Evolutionary conservation across 2,888 invertebrate genomes (phyloP), one percentile per base, ranked within the genome.

Genomic region (Napeogenes inachia): DNA sequence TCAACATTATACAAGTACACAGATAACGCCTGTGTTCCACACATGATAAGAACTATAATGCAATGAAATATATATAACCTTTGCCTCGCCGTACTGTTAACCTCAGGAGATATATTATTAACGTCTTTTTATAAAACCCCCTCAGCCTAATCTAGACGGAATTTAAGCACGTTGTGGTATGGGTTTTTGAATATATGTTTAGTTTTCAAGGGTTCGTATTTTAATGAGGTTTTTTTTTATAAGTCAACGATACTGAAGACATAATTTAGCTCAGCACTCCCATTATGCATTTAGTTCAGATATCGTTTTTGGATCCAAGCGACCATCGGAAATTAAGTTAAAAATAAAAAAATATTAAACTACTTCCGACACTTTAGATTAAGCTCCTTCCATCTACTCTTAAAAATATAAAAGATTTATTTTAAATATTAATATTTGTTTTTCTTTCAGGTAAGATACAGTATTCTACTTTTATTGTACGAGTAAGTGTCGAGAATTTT

Each of bases 71-170:
- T 54, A 30, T 57, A 45, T 13, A 32, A 38, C 12, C 30, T 42
- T 47, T 38, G 21, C 61, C n/a, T 59, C 53, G 21, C 45, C 82
- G 71, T 70, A 68, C 71, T 75, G 76, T 21, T 71, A 75, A 77
- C 80, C 80, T 77, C 75, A 73, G 70, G 67, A 71, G 75, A 75
- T 85, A 79, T 80, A 83, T 85, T 79, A 82, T 81, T 82, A 82
- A 85, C 80, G 71, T 68, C 67, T 72, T 68, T 72, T 74, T 73
- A 74, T 73, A 73, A 75, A 73, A 72, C 71, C 66, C 61, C 70
- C 65, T 54, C 56, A 67, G 57, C 56, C 61, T 65, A 63, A 63
- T 58, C 59, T 66, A 54, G 64, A 65, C 67, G 59, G 56, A 65
- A 65, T 66, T 60, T 60, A 58, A 62, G 54, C 59, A 62, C 53